Conservation (phyloP, 2,888 invertebrate genomes). For the Bellardia pandia region DNA sequence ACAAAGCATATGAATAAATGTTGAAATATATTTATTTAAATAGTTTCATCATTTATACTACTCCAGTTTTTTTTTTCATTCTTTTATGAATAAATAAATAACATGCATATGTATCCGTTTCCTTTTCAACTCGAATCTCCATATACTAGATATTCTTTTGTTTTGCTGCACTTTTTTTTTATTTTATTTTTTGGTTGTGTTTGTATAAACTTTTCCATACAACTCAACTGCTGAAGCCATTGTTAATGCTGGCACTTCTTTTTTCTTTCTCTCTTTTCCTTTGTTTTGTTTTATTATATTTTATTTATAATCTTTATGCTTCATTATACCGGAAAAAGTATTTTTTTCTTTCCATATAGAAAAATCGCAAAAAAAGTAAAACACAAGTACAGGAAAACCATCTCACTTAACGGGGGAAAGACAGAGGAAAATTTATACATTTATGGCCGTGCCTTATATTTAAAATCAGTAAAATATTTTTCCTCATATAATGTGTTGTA, state of each 20-base stretch:
- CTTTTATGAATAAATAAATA: constrained; percentile 58
- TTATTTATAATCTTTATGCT: constrained; percentile 71
- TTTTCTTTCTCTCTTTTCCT: not conserved
- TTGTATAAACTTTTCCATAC: constrained; percentile 14
- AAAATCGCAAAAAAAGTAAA: not conserved
- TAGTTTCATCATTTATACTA: constrained; percentile 64
- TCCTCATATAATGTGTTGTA: too few relatives aligned
- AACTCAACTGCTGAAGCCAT: constrained; percentile 46
- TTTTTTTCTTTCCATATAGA: constrained; percentile 13
- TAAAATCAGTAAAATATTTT: constrained; percentile 6
- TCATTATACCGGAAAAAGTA: constrained; percentile 67
- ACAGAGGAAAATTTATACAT: not conserved
- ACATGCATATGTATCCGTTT: constrained; percentile 69
- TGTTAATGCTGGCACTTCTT: constrained; percentile 41
- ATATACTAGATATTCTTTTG: constrained; percentile 42
- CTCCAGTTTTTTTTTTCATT: constrained; percentile 23
- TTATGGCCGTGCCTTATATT: not conserved
- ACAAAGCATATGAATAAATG: constrained; percentile 25
- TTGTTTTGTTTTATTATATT: constrained; percentile 56
- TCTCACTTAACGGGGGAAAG: not conserved
- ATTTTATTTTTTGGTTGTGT: not conserved
- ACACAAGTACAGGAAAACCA: not conserved
- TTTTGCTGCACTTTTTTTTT: constrained; percentile 35
- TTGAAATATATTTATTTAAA: constrained; percentile 61
- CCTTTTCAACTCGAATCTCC: constrained; percentile 69